Evolutionary conservation across 2,797 vertebrate species (phyloP).

Genomic region (Typhlichthys eigenmanni): DNA sequence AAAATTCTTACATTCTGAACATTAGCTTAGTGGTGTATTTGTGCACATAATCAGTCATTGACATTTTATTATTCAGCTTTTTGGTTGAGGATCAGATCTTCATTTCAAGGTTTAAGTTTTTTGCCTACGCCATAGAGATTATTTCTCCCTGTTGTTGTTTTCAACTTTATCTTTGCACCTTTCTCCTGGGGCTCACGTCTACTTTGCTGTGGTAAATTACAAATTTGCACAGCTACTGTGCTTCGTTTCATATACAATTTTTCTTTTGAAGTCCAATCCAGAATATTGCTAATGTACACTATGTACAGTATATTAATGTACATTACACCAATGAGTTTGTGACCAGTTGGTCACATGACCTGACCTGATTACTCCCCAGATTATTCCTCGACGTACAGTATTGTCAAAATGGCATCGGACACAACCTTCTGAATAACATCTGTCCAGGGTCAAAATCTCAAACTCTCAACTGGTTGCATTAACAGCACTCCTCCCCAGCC

Average conservation of each 20-base stretch:
- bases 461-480: conserved; percentile 13
- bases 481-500: conserved; percentile 14
- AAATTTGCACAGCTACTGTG: conserved; percentile 27
- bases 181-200: conserved; percentile 20
- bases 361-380: conserved; percentile 7
- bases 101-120: not conserved
- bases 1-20: no score
- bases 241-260: conserved; percentile 48
- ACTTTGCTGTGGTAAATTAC: conserved; percentile 22
- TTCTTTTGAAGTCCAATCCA: conserved; percentile 35
- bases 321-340: conserved; percentile 21
- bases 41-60: not conserved
- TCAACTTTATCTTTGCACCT: not conserved
- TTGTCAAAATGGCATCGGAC: conserved; percentile 33
- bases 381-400: not conserved
- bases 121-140: conserved; percentile 6
- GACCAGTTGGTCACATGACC: conserved; percentile 9
- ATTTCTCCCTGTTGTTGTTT: conserved; percentile 4
- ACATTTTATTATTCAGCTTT: not conserved
- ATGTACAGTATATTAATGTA: conserved; percentile 1
- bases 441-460: conserved; percentile 27
- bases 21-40: no score
- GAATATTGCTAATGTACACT: conserved; percentile 15
- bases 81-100: conserved; percentile 2
- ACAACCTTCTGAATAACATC: conserved; percentile 26